Percentiles rank a stretch among this genome's conserved stretches.
Evolutionary conservation across 2,888 invertebrate genomes (phyloP).

Genomic region (Margaritifera margaritifera): DNA sequence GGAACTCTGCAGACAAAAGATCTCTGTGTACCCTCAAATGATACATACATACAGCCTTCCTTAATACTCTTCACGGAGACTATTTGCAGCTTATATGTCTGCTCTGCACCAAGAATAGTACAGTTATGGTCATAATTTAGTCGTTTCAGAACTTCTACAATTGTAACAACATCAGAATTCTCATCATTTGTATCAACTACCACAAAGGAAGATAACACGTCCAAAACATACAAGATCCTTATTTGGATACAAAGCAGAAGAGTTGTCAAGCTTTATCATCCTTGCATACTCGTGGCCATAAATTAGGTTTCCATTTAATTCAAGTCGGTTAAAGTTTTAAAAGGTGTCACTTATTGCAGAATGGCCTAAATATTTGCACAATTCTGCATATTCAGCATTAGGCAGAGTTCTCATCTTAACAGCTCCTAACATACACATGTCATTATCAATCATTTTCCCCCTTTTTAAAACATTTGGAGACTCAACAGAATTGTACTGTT

Average conservation of each 20-base stretch:
- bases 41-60: not conserved
- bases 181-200: too few species aligned
- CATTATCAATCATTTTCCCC: not conserved
- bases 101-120: not conserved
- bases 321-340: not conserved
- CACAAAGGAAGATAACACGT: too few species aligned
- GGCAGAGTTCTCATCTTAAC: constrained; percentile 1
- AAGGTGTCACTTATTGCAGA: constrained; percentile 1
- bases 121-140: not conserved
- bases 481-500: constrained; percentile 7
- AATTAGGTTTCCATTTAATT: too few species aligned
- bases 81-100: not conserved
- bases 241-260: not conserved
- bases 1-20: constrained; percentile 1
- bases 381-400: constrained; percentile 1
- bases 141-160: too few species aligned
- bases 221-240: constrained; percentile 1
- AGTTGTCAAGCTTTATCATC: constrained; percentile 18
- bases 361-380: constrained; percentile 1
- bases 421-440: constrained; percentile 3
- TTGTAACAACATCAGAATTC: too few species aligned
- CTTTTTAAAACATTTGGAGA: constrained; percentile 2
- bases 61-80: not conserved
- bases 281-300: constrained; percentile 5
- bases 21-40: too few species aligned